Evolutionary conservation across 2,888 invertebrate species (phyloP), one percentile per base, ranked within the genome.

Genomic region (Anoplius nigerrimus): DNA sequence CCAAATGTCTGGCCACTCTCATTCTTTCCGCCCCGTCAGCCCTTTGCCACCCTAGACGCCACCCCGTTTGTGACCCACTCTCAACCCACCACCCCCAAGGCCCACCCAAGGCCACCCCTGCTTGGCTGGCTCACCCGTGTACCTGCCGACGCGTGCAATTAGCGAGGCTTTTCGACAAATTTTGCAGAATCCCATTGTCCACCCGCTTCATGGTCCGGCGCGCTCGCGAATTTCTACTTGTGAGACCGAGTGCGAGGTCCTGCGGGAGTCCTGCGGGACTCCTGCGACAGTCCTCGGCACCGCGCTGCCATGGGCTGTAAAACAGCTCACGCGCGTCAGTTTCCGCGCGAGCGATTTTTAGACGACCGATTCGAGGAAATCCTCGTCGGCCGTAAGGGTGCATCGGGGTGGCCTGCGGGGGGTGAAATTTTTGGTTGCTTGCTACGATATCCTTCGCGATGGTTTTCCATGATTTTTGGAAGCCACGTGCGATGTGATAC

Each of bases 101-200:
- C n/a, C n/a, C n/a, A 53, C 24, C 22, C 13, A 20, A 18, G 11
- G 11, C 34, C 6, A 2, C 34, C 34, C 34, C 8, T 34, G 1
- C 34, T 11, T 34, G 6, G 34, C 4, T 34, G 6, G n/a, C 34
- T 2, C 45, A 43, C 22, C 8, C n/a, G 18, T 18, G 34, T 64
- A 70, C 67, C 64, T 62, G 62, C 22, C 48, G 18, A 42, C 58
- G 54, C 52, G 34, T 27, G 57, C 43, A 51, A 62, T 63, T 61
- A 62, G 45, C 45, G 16, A 24, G 11, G 24, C 43, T 54, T 48
- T 51, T 20, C 21, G 64, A 13, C 16, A 13, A 55, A 48, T 18
- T 58, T 59, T 20, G n/a, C 11, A 15, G 53, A 21, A 60, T 43
- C 59, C 45, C 56, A 53, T 56, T 60, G 45, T 56, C 22, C 8